Conservation (phyloP, 1,140 invertebrate genomes). For the Steinernema khuongi region DNA sequence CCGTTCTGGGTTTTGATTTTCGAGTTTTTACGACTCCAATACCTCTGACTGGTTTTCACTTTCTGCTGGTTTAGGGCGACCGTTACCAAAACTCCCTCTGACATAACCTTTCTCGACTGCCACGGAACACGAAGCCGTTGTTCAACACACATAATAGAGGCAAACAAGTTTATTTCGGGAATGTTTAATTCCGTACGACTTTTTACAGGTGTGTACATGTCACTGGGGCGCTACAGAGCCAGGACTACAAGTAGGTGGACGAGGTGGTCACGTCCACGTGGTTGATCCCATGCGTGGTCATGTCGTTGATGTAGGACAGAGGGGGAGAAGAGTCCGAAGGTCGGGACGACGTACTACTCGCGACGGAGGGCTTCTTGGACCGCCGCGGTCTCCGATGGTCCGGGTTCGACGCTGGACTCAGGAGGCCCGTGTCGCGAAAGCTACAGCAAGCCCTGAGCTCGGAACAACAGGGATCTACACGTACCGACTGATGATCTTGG, state of each 20-base stretch:
- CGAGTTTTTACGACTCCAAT: not conserved
- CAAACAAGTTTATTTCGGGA: too few species aligned
- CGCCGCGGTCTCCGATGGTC: slow-evolving; percentile 47
- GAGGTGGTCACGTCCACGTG: not conserved
- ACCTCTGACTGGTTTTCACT: not conserved
- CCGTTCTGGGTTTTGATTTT: not conserved
- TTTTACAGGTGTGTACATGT: not conserved
- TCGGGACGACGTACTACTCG: not conserved
- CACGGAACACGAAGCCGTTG: too few species aligned
- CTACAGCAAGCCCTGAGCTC: slow-evolving; percentile 28
- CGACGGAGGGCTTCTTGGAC: slow-evolving; percentile 11
- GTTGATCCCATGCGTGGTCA: not conserved
- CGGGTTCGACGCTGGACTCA: slow-evolving; percentile 54
- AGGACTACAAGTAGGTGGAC: not conserved
- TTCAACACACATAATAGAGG: too few species aligned
- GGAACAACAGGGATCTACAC: not conserved
- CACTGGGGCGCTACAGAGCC: not conserved
- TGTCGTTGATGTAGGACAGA: not conserved
- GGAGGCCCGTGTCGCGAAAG: slow-evolving; percentile 52
- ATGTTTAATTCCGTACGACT: not conserved
- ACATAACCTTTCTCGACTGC: too few species aligned
- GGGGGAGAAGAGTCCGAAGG: not conserved
- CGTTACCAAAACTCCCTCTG: too few species aligned
- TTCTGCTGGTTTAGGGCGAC: not conserved
- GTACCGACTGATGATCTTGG: slow-evolving; percentile 57